These are phyloP conservation scores for Apteryx owenii DNA, from an alignment of 2,113 vertebrate species.

Conservation along the genomic window DNA sequence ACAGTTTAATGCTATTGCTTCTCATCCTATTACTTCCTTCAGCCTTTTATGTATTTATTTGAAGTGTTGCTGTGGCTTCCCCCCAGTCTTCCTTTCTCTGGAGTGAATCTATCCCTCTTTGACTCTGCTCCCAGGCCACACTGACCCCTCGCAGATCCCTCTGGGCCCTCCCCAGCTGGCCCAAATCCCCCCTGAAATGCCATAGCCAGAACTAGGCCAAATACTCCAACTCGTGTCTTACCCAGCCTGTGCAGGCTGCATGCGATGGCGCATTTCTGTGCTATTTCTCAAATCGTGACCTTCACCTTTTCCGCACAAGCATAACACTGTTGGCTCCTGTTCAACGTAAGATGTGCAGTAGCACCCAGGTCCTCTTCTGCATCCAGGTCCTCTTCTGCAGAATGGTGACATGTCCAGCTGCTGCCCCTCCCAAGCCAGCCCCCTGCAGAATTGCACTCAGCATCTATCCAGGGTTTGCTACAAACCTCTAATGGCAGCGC, in stretches of 20 bases:
- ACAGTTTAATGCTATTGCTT: neutral
- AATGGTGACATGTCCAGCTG: neutral
- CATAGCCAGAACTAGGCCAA: neutral
- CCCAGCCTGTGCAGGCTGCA: neutral
- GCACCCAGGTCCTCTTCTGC: neutral
- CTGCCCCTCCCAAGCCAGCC: neutral
- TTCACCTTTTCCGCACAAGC: neutral
- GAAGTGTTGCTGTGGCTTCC: neutral
- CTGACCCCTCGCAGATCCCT: neutral
- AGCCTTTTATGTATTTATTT: neutral
- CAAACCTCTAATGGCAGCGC: neutral
- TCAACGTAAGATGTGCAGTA: neutral
- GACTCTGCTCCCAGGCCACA: neutral
- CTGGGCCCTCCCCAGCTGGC: neutral
- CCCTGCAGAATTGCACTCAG: neutral
- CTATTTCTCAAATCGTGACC: neutral
- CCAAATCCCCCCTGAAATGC: neutral
- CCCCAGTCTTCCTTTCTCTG: neutral
- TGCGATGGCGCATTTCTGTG: fast-evolving
- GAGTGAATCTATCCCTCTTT: fast-evolving
- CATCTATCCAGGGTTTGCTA: neutral
- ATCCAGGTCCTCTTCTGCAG: neutral
- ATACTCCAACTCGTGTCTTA: fast-evolving
- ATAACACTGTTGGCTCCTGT: neutral
- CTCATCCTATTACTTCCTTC: neutral